These are phyloP conservation scores for Anisognathus igniventris DNA, from an alignment of 2,797 vertebrate species.

Conservation along the genomic window DNA sequence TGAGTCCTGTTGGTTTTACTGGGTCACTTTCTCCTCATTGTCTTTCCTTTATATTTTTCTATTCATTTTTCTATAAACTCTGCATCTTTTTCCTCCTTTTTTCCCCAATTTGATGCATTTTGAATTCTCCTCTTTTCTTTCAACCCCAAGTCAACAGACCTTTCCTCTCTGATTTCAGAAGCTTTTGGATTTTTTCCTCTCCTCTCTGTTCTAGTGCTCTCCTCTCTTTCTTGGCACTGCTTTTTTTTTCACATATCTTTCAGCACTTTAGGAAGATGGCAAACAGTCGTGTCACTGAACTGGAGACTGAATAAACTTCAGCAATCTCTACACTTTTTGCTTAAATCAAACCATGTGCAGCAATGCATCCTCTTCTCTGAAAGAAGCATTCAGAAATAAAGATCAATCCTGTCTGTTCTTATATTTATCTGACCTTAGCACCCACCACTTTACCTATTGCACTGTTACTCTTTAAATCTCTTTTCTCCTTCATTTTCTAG, in stretches of 20 bases:
- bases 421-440: neutral
- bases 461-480: neutral
- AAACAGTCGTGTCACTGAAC: neutral
- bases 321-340: neutral
- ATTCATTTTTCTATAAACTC: neutral
- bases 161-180: neutral
- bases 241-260: neutral
- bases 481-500: neutral
- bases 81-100: neutral
- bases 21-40: neutral
- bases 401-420: neutral
- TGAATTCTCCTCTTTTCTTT: neutral
- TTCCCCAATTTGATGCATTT: neutral
- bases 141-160: neutral
- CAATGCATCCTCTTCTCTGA: neutral
- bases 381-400: neutral
- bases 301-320: neutral
- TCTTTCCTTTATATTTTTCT: neutral
- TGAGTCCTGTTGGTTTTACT: neutral
- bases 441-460: accelerated
- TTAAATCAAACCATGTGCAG: neutral
- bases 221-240: neutral
- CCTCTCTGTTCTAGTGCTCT: neutral
- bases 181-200: neutral
- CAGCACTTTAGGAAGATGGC: neutral